These are phyloP conservation scores for Liodrosophila aerea DNA, from an alignment of 2,888 invertebrate species.

Conservation along the genomic window DNA sequence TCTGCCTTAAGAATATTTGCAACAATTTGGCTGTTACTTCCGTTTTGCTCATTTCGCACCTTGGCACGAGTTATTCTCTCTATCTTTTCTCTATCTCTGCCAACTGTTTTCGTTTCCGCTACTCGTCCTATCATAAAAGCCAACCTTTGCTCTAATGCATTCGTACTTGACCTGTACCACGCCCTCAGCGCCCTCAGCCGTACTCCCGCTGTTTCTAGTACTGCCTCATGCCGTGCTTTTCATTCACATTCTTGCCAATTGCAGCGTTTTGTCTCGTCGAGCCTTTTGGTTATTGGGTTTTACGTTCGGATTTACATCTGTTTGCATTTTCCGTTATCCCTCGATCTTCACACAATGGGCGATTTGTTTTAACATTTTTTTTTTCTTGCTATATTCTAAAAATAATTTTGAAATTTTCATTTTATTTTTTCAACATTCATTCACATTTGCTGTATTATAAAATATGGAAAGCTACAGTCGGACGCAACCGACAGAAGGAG, in stretches of 20 bases:
- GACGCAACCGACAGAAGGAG: too few species aligned
- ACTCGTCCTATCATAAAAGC: neutral
- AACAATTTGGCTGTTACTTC: slow-evolving; percentile 58
- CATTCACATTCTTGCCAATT: slow-evolving; percentile 49
- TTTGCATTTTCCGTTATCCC: slow-evolving; percentile 59
- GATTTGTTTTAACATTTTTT: slow-evolving; percentile 62
- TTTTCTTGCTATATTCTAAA: slow-evolving; percentile 20
- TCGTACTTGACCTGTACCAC: slow-evolving; percentile 64
- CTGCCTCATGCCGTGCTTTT: slow-evolving; percentile 66
- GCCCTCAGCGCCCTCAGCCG: neutral
- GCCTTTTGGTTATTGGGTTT: slow-evolving; percentile 65
- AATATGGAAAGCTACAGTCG: too few species aligned
- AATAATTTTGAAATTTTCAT: too few species aligned
- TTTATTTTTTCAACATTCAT: too few species aligned
- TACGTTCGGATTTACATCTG: slow-evolving; percentile 76
- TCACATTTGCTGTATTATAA: too few species aligned
- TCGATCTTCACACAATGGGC: slow-evolving; percentile 52
- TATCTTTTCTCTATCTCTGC: slow-evolving; percentile 45
- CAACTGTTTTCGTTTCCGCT: slow-evolving; percentile 74
- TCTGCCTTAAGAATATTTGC: slow-evolving; percentile 6
- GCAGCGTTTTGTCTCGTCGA: slow-evolving; percentile 38
- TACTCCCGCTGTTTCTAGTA: slow-evolving; percentile 1
- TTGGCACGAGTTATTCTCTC: slow-evolving; percentile 66
- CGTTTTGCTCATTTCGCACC: slow-evolving; percentile 51
- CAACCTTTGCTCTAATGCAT: slow-evolving; percentile 32